Evolutionary conservation across 2,113 vertebrate species (phyloP).

Genomic region (Alectura lathami): DNA sequence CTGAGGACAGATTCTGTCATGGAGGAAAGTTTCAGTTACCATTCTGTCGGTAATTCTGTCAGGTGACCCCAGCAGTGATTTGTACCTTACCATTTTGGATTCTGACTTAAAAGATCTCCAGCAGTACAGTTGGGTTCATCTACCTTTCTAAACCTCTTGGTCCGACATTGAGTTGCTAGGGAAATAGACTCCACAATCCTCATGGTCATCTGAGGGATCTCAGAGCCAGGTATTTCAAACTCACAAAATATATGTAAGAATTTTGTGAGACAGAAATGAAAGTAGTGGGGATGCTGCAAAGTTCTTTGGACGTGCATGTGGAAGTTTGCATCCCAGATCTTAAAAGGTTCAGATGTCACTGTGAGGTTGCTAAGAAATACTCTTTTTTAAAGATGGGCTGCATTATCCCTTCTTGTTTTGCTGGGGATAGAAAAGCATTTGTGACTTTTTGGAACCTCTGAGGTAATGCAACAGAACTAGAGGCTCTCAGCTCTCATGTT

Average conservation of each 20-base stretch:
- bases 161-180: neutral
- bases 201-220: neutral
- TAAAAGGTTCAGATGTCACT: neutral
- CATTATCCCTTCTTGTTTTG: fast-evolving
- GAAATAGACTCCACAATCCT: neutral
- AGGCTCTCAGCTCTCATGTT: neutral
- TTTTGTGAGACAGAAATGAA: neutral
- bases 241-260: neutral
- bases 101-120: neutral
- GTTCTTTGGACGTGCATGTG: neutral
- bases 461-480: neutral
- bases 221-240: neutral
- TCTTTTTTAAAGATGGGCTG: neutral
- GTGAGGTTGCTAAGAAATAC: neutral
- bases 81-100: neutral
- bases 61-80: neutral
- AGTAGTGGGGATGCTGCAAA: neutral
- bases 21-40: neutral
- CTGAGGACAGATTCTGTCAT: neutral
- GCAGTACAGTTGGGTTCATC: neutral
- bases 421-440: neutral
- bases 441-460: neutral
- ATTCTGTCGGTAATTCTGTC: neutral
- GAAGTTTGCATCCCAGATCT: neutral
- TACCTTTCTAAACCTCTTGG: neutral